These are phyloP conservation scores for Corella eumyota DNA, from an alignment of 23 tunicate species.

Conservation along the genomic window DNA sequence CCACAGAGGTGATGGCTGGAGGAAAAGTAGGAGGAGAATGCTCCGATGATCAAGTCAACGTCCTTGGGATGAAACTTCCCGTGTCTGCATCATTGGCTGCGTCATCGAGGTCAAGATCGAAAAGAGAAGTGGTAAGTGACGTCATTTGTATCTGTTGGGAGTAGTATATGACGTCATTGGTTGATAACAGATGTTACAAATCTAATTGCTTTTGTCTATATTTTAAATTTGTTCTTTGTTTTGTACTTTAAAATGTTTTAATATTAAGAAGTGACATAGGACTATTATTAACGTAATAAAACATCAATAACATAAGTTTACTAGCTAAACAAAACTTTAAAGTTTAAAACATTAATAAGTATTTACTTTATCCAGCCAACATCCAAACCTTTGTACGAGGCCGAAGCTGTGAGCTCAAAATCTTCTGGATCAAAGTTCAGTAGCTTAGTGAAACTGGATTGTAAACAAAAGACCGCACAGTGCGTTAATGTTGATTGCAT, in stretches of 20 bases:
- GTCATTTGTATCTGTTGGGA: not conserved
- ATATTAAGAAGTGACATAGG: no score
- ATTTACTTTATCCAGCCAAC: no score
- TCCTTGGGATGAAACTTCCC: conserved; percentile 1
- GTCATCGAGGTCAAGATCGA: conserved; percentile 8
- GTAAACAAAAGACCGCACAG: conserved; percentile 18
- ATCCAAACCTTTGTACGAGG: not conserved
- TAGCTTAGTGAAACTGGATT: conserved; percentile 21
- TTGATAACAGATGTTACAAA: no score
- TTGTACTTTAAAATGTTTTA: no score
- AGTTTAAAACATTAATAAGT: no score
- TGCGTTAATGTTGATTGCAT: conserved; percentile 39
- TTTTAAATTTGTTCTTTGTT: no score
- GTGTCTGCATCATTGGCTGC: not conserved
- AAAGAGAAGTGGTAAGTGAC: not conserved
- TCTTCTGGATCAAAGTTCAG: conserved; percentile 11
- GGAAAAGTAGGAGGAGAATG: conserved; percentile 43
- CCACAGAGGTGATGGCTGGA: conserved; percentile 29
- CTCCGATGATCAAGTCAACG: conserved; percentile 8
- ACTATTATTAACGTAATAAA: no score
- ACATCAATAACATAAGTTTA: no score
- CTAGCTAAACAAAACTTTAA: no score
- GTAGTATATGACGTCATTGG: no score
- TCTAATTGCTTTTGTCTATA: no score
- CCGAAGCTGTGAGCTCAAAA: not conserved